Evolutionary conservation across 2,888 invertebrate genomes (phyloP), one percentile per base, ranked within the genome.

Genomic region (Scelioninae gen. 1): DNA sequence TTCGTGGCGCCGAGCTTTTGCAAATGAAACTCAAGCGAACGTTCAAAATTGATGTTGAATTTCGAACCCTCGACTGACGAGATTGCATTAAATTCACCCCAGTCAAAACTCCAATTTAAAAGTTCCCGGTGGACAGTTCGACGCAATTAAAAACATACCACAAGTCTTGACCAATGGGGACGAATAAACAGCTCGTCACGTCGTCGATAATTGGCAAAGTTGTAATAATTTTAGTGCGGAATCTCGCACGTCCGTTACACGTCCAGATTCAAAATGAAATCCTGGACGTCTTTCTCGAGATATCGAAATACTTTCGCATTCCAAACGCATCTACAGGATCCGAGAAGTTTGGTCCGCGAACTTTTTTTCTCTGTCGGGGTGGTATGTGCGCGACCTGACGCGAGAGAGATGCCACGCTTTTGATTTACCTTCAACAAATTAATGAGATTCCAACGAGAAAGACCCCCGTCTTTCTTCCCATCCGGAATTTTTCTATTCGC

Each of bases 391-490:
- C 32, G 45, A 5, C n/a, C n/a, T n/a, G n/a, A n/a, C n/a, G 49
- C 51, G 63, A 75, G 43, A 60, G 66, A 77, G 65, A 75, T 53
- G 40, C 23, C 68, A 60, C 43, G 47, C 83, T 80, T 83, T 80
- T 83, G 80, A 80, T 83, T 83, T 80, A 80, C 56, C 84, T 86
- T 86, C 86, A 84, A 87, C 87, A 87, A 89, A 89, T 89, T 89
- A 89, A 89, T 88, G 89, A 89, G 88, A 90, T 88, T 86, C 86
- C 86, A 79, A 80, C 81, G 80, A 78, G 82, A 75, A 45, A 56
- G 71, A 60, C 51, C 58, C 65, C 69, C 69, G 31, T 66, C 77
- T 72, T 72, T 45, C 49, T 55, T 49, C 63, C 53, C 77, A 58
- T 69, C 63, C 74, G 78, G 82, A 53, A 71, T 75, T 83, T 82